Evolutionary conservation across 2,797 vertebrate species (phyloP), one percentile per base, ranked within the genome.

Genomic region (Pteropus rufus): DNA sequence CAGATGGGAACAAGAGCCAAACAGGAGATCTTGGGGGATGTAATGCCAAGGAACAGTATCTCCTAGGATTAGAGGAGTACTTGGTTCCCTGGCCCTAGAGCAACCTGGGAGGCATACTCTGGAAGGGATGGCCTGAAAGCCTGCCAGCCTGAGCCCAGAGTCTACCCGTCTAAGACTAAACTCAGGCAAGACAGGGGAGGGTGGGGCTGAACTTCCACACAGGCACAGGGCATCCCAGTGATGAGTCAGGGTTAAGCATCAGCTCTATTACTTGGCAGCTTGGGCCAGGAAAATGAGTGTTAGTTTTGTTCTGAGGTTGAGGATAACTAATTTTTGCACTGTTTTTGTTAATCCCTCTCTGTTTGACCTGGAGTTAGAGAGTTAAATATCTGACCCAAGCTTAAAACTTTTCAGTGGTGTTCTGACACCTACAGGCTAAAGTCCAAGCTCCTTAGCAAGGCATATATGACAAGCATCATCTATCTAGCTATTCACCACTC

Each of bases 341-440:
- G 36, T 75, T 84, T 96, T 76, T 83, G 41, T 72, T 92, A 90
- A 87, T 87, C 60, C n/a, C 5, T 91, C 65, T 94, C n/a, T 91
- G 58, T 82, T 96, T 87, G 36, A 24, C 26, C 41, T 81, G 21
- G 41, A 94, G n/a, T 83, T 96, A 73, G 19, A 85, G 10, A 60
- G 58, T 65, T 87, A 93, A 77, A 39, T 89, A 75, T 62, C 56
- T 93, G 36, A 89, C 46, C 12, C 31, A 91, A 82, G 29, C 2
- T 82, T 84, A 90, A 95, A 70, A 84, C 5, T 10, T 77, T 84
- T 70, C 90, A 60, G 1, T 24, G 31, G n/a, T 70, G 14, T 93
- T 94, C 36, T 93, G 60, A 96, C 34, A 93, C 14, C 26, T 84
- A 58, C 4, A 72, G 7, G 23, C 60, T 92, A 73, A 95, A 92